A percentile compares a stretch with the other conserved stretches of the same genome.
Conservation (phyloP, 2,888 invertebrate species). For the Rutpela maculata region DNA sequence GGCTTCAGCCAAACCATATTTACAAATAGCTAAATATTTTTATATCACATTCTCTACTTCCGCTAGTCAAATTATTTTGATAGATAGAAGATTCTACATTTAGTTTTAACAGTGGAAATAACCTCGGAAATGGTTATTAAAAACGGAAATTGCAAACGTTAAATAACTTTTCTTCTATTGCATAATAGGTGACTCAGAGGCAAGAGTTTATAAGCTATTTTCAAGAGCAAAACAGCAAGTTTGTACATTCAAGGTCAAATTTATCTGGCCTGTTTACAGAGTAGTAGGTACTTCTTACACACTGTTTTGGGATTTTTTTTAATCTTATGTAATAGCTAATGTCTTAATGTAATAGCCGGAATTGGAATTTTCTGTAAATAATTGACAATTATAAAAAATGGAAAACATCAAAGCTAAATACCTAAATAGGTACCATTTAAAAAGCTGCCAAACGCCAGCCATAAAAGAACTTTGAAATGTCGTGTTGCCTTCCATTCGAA, state of each 20-base stretch:
- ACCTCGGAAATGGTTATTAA: background rate
- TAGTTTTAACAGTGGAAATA: background rate
- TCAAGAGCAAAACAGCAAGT: constrained; percentile 22
- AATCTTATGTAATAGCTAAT: background rate
- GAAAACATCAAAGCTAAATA: no score
- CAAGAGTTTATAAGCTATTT: constrained; percentile 5
- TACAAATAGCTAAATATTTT: constrained; percentile 39
- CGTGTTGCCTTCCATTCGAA: no score
- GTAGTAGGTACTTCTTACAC: background rate
- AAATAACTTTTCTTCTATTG: background rate
- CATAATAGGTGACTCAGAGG: constrained; percentile 17
- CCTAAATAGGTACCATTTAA: no score
- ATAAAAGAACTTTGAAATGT: no score
- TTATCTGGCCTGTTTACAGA: constrained; percentile 16
- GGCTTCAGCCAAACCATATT: constrained; percentile 38
- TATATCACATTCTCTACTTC: constrained; percentile 39
- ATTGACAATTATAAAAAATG: no score
- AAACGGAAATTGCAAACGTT: background rate
- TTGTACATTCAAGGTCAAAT: constrained; percentile 27
- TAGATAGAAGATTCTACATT: background rate
- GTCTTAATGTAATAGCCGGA: no score
- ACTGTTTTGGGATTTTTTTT: background rate
- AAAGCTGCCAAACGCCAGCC: no score
- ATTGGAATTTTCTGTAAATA: no score
- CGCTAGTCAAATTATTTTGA: constrained; percentile 23